Conservation (phyloP, 2,113 vertebrate species). For the Perca flavescens region DNA sequence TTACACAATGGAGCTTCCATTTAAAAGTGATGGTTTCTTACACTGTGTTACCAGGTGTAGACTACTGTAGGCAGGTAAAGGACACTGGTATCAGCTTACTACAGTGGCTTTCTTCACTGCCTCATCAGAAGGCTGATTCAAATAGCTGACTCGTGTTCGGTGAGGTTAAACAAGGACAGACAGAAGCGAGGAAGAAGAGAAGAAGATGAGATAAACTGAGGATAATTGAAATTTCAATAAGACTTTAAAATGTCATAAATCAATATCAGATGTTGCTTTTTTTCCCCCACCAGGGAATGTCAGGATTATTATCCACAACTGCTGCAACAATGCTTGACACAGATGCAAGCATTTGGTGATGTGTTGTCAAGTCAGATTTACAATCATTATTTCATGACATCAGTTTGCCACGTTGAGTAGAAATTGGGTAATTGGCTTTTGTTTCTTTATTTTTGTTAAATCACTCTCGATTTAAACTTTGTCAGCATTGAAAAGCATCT, state of each 20-base stretch:
- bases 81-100: slow-evolving; percentile 31
- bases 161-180: slow-evolving; percentile 6
- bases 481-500: neutral
- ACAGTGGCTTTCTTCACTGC: slow-evolving; percentile 3
- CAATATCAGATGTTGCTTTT: too few species aligned
- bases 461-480: neutral
- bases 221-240: too few species aligned
- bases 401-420: neutral
- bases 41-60: neutral
- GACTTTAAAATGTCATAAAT: too few species aligned
- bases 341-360: neutral
- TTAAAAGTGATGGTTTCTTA: neutral
- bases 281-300: too few species aligned
- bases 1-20: neutral
- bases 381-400: neutral
- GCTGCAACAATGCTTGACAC: too few species aligned
- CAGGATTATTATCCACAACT: too few species aligned
- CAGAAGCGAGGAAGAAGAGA: neutral
- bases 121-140: slow-evolving; percentile 16
- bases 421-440: neutral
- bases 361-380: too few species aligned
- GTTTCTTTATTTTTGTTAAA: neutral
- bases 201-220: too few species aligned
- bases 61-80: slow-evolving; percentile 4
- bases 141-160: neutral